Evolutionary conservation across 2,888 invertebrate genomes (phyloP).

Genomic region (Raillietiella orientalis): DNA sequence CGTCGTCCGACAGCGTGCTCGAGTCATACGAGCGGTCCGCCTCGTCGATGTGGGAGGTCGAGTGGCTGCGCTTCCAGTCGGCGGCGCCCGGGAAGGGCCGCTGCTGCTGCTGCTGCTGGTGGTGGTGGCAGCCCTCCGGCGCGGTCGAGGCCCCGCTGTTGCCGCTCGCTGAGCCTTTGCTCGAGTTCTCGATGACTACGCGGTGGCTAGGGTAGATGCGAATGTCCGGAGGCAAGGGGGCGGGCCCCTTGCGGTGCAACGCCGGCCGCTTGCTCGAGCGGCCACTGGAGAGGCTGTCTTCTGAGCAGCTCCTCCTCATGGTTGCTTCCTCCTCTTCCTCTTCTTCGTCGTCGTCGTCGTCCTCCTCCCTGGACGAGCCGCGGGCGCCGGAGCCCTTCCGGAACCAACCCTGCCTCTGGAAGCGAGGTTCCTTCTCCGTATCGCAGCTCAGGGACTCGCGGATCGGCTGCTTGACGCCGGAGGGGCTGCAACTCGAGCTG

Average conservation of each 20-base stretch:
- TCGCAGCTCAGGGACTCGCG: constrained; percentile 12
- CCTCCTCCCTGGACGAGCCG: constrained; percentile 6
- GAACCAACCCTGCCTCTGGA: constrained; percentile 20
- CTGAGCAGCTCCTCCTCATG: constrained; percentile 13
- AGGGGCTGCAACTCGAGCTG: constrained; percentile 1
- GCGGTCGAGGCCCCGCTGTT: constrained; percentile 5
- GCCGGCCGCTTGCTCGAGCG: constrained; percentile 8
- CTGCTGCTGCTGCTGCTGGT: constrained; percentile 6
- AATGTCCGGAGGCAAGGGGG: constrained; percentile 10
- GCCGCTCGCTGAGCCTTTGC: constrained; percentile 3
- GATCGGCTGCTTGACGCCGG: constrained; percentile 9
- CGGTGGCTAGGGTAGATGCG: neutral
- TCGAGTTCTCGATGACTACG: constrained; percentile 5
- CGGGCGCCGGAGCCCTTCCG: constrained; percentile 12
- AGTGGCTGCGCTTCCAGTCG: constrained; percentile 9
- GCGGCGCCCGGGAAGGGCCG: constrained; percentile 2
- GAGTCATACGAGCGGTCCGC: constrained; percentile 13
- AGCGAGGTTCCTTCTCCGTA: constrained; percentile 15
- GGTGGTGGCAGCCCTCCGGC: constrained; percentile 5
- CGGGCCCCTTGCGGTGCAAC: constrained; percentile 10
- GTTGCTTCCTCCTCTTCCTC: constrained; percentile 2
- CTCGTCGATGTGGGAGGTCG: constrained; percentile 11
- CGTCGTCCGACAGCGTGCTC: constrained; percentile 16
- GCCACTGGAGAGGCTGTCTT: constrained; percentile 12
- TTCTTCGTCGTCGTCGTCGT: constrained; percentile 6